A percentile compares a stretch with the other conserved stretches of the same genome.
Conservation (phyloP, 2,113 vertebrate genomes). For the Gymnogyps californianus region DNA sequence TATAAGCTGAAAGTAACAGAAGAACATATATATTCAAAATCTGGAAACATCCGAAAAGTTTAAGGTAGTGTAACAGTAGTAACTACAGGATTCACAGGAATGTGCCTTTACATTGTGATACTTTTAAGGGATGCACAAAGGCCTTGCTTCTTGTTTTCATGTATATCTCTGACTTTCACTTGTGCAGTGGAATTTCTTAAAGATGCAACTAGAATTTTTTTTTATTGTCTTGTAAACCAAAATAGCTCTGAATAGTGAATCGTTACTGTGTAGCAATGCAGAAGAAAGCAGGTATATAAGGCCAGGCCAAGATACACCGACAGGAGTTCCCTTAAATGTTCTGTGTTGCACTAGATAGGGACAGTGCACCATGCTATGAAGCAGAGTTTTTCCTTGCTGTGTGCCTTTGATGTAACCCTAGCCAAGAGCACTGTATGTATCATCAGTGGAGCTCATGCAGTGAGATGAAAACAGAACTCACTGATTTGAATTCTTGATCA, state of each 20-base stretch:
- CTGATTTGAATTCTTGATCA: background rate
- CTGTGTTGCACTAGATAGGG: accelerated
- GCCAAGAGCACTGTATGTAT: background rate
- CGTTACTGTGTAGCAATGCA: background rate
- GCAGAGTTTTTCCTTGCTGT: background rate
- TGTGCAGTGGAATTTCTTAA: background rate
- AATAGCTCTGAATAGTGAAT: background rate
- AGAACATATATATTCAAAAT: accelerated
- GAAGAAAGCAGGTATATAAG: background rate
- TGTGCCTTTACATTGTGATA: background rate
- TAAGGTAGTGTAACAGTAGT: background rate
- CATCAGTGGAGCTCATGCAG: background rate
- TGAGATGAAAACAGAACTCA: background rate
- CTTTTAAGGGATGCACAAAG: no score
- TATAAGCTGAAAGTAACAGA: background rate
- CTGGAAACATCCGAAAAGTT: background rate
- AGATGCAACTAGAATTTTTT: background rate
- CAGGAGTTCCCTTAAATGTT: background rate
- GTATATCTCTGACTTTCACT: background rate
- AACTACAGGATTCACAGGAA: background rate
- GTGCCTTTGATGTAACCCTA: background rate
- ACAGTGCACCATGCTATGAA: background rate
- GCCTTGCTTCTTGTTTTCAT: background rate
- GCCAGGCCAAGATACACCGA: background rate
- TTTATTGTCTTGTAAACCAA: background rate